Evolutionary conservation across 2,113 vertebrate species (phyloP), one percentile per base, ranked within the genome.

Genomic region (Leiothrix lutea): DNA sequence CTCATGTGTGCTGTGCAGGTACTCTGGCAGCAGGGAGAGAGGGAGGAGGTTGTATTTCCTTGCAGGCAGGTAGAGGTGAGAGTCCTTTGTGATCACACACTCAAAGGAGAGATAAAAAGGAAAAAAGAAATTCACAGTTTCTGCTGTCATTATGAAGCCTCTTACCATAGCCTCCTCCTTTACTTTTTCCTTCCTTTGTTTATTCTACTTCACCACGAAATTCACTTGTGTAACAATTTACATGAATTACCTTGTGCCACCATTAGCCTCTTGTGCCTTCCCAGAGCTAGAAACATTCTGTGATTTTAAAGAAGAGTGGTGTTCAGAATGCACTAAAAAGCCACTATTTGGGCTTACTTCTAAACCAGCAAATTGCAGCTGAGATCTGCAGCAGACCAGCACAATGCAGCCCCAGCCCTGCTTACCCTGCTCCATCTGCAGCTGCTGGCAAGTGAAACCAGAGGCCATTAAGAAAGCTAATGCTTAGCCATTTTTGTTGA

Each of bases 401-500:
- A 31, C 2, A 6, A 70, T 40, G 72, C 79, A 95, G 91, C 40
- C 88, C 48, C 93, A 73, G 86, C 71, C 65, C 95, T 92, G 88
- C 94, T 88, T 94, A 92, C 86, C 92, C 96, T 33, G 40, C 83
- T 95, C 89, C 95, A 96, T 95, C 95, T 96, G 95, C 95, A 97
- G 94, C 60, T 88, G 72, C 95, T 97, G 97, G 96, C 94, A 97
- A 94, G 79, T 67, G 64, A 95, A 94, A 82, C 72, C 90, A 95
- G 93, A 95, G 86, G 73, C 96, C 92, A 97, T 97, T 97, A 96
- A 91, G 94, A 94, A 96, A 94, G 93, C 96, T 95, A 95, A 96
- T 94, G 93, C 94, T 92, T 95, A 94, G 91, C 96, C 95, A 95
- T 97, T 95, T 97, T 94, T 96, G 95, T 96, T 96, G 96, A 97